Conservation (phyloP, 2,113 vertebrate genomes). For the Saccopteryx bilineata region DNA sequence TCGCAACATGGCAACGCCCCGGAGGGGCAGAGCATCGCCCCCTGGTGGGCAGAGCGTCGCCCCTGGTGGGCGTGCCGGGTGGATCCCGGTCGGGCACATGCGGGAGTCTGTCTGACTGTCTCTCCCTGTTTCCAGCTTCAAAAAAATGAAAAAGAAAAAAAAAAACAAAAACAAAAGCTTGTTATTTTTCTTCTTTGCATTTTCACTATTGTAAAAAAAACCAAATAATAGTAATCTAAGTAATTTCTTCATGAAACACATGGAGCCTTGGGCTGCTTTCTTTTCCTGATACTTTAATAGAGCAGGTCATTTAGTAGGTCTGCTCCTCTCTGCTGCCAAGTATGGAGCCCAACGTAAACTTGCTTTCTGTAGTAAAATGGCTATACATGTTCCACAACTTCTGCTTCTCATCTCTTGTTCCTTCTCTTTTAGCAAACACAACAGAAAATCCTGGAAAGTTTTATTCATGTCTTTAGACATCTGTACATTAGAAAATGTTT, state of each 20-base stretch:
- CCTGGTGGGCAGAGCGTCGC: too few relatives aligned
- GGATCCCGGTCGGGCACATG: too few relatives aligned
- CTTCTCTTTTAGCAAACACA: neutral
- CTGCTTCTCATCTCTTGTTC: neutral
- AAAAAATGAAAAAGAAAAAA: too few relatives aligned
- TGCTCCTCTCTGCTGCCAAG: too few relatives aligned
- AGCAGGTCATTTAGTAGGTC: neutral
- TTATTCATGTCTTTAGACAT: neutral
- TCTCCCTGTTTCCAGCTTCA: too few relatives aligned
- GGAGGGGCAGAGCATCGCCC: too few relatives aligned
- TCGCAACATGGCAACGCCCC: too few relatives aligned
- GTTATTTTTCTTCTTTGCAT: neutral
- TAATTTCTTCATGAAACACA: neutral
- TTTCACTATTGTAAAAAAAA: conserved; percentile 1
- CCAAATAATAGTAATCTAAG: neutral
- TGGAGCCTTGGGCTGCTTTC: neutral
- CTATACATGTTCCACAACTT: neutral
- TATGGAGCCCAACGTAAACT: neutral
- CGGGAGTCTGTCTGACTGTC: too few relatives aligned
- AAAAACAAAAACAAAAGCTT: conserved; percentile 26
- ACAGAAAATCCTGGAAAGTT: neutral
- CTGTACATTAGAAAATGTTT: neutral
- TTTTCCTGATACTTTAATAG: neutral
- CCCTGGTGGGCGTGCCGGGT: too few relatives aligned
- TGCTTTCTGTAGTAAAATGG: neutral